phyloP scores from a whole-genome alignment of 2,888 invertebrate species.

The Tenthredo mesomela region DNA sequence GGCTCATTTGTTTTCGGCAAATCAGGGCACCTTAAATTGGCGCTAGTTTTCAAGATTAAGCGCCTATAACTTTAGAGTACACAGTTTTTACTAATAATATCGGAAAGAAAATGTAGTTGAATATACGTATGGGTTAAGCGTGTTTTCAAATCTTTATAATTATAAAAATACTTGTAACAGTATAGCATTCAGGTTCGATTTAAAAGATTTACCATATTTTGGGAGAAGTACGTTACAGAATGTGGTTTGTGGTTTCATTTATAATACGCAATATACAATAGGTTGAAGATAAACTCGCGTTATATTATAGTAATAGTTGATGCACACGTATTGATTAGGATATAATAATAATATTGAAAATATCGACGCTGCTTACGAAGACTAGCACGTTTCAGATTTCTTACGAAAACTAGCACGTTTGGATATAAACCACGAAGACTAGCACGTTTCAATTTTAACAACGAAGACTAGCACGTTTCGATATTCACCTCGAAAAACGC shows the following conservation, averaged over 20 bases:
- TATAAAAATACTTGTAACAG: background rate
- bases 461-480: too few species aligned
- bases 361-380: too few species aligned
- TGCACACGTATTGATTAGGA: background rate
- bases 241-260: background rate
- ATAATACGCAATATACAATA: background rate
- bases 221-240: background rate
- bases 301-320: background rate
- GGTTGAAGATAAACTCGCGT: background rate
- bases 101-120: background rate
- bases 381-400: too few species aligned
- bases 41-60: background rate
- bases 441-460: too few species aligned
- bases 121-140: background rate
- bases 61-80: slow-evolving; percentile 14
- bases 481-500: too few species aligned
- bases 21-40: slow-evolving; percentile 18
- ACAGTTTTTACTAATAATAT: background rate
- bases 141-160: background rate
- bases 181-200: background rate
- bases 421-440: too few species aligned
- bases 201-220: background rate
- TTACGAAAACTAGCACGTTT: too few species aligned
- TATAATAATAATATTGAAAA: slow-evolving; percentile 2
- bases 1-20: slow-evolving; percentile 16